Evolutionary conservation across 1,140 invertebrate species (phyloP).

Genomic region (Ladona fulva): DNA sequence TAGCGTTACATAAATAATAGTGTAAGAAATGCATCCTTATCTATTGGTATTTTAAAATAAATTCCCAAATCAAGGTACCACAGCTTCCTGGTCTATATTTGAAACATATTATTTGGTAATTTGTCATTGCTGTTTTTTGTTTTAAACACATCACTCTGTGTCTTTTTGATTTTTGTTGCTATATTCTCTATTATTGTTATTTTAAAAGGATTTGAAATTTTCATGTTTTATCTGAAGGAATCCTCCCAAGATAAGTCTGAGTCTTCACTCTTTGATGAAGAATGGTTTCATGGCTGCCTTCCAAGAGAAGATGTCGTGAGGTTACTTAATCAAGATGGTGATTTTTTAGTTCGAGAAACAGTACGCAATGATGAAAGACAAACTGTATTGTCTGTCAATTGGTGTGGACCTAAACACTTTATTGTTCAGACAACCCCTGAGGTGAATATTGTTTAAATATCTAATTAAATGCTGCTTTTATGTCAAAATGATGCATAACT

Average conservation of each 20-base stretch:
- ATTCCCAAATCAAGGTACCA: too few species aligned
- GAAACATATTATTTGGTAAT: too few species aligned
- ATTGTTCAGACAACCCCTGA: slow-evolving; percentile 91
- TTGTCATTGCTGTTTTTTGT: too few species aligned
- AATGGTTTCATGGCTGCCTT: slow-evolving; percentile 96
- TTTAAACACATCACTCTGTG: too few species aligned
- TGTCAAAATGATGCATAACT: too few species aligned
- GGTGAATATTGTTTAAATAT: too few species aligned
- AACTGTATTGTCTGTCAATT: slow-evolving; percentile 89
- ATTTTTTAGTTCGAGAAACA: slow-evolving; percentile 91
- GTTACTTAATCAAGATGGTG: slow-evolving; percentile 77
- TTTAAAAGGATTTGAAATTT: not conserved
- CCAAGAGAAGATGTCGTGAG: slow-evolving; percentile 92
- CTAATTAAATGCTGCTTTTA: too few species aligned
- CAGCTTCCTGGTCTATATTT: too few species aligned
- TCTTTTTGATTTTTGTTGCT: not conserved
- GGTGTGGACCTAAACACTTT: slow-evolving; percentile 89
- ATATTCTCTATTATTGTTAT: not conserved
- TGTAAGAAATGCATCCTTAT: too few species aligned
- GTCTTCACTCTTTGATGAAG: slow-evolving; percentile 64
- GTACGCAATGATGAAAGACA: slow-evolving; percentile 85
- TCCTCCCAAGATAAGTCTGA: not conserved
- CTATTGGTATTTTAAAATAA: too few species aligned
- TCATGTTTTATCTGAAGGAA: not conserved
- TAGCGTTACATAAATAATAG: too few species aligned